phyloP scores from a whole-genome alignment of 2,797 vertebrate genomes.

The Thaleichthys pacificus region DNA sequence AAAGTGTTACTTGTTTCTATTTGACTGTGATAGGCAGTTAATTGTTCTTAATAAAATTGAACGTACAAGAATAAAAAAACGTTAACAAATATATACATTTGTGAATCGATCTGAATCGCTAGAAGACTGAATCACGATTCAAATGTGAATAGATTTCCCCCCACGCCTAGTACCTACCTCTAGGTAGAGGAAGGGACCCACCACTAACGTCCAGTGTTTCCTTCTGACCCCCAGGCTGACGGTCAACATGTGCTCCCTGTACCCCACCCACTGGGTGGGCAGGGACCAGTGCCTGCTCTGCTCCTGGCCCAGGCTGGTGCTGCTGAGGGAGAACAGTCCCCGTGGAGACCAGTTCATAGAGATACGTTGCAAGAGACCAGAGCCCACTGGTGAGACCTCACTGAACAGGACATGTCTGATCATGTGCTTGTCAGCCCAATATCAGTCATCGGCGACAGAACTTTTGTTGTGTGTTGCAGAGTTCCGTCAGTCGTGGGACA shows the following conservation, averaged over 20 bases:
- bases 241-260: slow-evolving; percentile 71
- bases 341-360: slow-evolving; percentile 72
- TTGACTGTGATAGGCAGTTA: too few relatives aligned
- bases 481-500: slow-evolving; percentile 67
- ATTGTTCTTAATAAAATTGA: too few relatives aligned
- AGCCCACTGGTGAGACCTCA: slow-evolving; percentile 43
- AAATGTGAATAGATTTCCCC: too few relatives aligned
- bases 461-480: slow-evolving; percentile 41
- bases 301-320: slow-evolving; percentile 61
- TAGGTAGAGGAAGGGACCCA: neutral
- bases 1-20: too few relatives aligned
- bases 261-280: slow-evolving; percentile 68
- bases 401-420: neutral
- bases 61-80: too few relatives aligned
- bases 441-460: too few relatives aligned
- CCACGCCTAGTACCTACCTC: neutral
- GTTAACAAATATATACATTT: too few relatives aligned
- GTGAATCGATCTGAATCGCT: too few relatives aligned
- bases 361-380: slow-evolving; percentile 67
- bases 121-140: too few relatives aligned
- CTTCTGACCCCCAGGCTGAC: slow-evolving; percentile 57
- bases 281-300: slow-evolving; percentile 66
- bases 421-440: neutral
- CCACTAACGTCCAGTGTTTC: neutral
- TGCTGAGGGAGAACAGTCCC: slow-evolving; percentile 64